Evolutionary conservation across 2,797 vertebrate species (phyloP).

Genomic region (Neosilurus mollespiculum): DNA sequence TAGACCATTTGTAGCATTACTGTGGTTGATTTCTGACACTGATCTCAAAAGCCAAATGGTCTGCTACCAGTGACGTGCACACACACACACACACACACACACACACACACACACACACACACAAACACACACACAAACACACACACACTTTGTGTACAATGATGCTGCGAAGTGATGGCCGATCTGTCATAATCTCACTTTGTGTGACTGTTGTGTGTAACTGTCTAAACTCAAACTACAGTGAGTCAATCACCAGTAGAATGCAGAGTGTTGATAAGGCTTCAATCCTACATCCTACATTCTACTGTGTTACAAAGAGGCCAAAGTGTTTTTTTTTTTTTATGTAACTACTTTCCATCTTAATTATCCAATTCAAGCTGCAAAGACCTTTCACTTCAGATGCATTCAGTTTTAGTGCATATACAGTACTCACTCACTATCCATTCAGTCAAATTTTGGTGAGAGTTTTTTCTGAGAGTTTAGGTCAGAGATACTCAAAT

Average conservation of each 20-base stretch:
- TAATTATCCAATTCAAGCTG: background rate
- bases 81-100: slow-evolving; percentile 13
- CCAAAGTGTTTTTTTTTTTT: background rate
- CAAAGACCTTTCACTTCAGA: background rate
- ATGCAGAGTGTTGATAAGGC: slow-evolving; percentile 2
- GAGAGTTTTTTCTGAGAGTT: no score
- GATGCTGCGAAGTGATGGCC: background rate
- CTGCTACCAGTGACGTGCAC: background rate
- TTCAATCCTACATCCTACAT: background rate
- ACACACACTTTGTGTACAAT: slow-evolving; percentile 23
- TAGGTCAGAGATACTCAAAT: background rate
- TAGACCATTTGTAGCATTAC: slow-evolving; percentile 6
- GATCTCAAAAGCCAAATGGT: slow-evolving; percentile 3
- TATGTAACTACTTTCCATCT: background rate
- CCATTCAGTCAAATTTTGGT: no score
- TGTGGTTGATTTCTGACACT: background rate
- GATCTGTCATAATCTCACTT: slow-evolving; percentile 15
- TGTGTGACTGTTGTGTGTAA: slow-evolving; percentile 5
- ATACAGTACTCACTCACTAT: background rate
- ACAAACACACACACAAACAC: background rate
- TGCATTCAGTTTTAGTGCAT: background rate
- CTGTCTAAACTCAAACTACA: slow-evolving; percentile 8
- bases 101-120: slow-evolving; percentile 5
- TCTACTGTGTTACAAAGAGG: background rate
- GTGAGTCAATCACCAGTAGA: background rate